Evolutionary conservation across 2,888 invertebrate genomes (phyloP).

Genomic region (Phyto melanocephala): DNA sequence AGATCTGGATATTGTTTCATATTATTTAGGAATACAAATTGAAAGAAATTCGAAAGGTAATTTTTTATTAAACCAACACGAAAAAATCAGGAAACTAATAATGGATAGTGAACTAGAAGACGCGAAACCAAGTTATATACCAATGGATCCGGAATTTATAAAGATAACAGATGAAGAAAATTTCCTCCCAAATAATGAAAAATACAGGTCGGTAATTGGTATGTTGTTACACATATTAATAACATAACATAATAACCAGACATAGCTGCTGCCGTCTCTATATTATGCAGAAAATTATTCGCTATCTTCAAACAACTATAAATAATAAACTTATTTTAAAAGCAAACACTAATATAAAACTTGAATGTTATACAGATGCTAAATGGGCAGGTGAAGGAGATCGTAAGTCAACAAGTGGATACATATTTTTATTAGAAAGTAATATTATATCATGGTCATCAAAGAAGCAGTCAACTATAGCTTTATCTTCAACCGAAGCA

Average conservation of each 20-base stretch:
- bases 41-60: neutral
- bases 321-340: too few relatives aligned
- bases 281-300: neutral
- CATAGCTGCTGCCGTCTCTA: conserved; percentile 8
- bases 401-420: too few relatives aligned
- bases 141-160: conserved; percentile 37
- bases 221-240: conserved; percentile 1
- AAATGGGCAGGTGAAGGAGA: too few relatives aligned
- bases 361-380: too few relatives aligned
- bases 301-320: too few relatives aligned
- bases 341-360: too few relatives aligned
- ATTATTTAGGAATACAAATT: conserved; percentile 20
- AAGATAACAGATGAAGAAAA: too few relatives aligned
- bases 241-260: conserved; percentile 22
- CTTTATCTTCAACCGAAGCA: too few relatives aligned
- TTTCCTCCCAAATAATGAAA: too few relatives aligned
- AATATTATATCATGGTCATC: too few relatives aligned
- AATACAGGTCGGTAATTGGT: conserved; percentile 5
- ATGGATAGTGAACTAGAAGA: conserved; percentile 9
- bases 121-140: conserved; percentile 1
- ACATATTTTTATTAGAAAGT: too few relatives aligned
- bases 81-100: conserved; percentile 6
- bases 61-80: neutral
- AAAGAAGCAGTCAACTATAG: too few relatives aligned
- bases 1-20: conserved; percentile 4